These are phyloP conservation scores for Thamnaconus septentrionalis DNA, from an alignment of 2,113 vertebrate genomes.

Conservation along the genomic window DNA sequence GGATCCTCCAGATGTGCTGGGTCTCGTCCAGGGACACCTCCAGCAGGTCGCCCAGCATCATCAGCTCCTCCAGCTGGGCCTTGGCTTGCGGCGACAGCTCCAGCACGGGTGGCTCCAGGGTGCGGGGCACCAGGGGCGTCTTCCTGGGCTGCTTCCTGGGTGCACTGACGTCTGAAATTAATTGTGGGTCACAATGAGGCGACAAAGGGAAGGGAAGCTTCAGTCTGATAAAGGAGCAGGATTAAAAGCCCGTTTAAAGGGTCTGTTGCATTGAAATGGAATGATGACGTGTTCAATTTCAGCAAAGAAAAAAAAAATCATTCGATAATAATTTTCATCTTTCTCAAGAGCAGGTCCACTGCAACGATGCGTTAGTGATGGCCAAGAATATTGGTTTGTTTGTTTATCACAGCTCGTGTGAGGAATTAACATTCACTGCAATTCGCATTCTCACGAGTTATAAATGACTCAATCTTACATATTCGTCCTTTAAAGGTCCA, in stretches of 20 bases:
- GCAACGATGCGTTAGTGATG: no score
- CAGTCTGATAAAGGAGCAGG: background rate
- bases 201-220: background rate
- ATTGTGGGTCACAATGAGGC: background rate
- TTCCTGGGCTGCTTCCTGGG: constrained; percentile 96
- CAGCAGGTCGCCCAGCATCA: constrained; percentile 97
- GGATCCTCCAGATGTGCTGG: constrained; percentile 97
- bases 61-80: constrained; percentile 92
- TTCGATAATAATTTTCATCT: no score
- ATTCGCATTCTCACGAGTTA: no score
- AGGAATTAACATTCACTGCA: no score
- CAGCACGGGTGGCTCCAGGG: constrained; percentile 92
- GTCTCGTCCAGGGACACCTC: constrained; percentile 98
- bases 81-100: constrained; percentile 91
- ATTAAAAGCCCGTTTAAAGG: background rate
- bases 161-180: constrained; percentile 79
- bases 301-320: no score
- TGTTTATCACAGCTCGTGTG: no score
- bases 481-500: no score
- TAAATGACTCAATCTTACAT: no score
- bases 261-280: background rate
- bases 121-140: constrained; percentile 93
- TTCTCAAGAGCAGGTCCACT: no score
- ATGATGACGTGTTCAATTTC: background rate
- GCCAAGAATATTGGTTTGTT: no score